phyloP scores from a whole-genome alignment of 2,797 vertebrate genomes.

The Mycteria americana region DNA sequence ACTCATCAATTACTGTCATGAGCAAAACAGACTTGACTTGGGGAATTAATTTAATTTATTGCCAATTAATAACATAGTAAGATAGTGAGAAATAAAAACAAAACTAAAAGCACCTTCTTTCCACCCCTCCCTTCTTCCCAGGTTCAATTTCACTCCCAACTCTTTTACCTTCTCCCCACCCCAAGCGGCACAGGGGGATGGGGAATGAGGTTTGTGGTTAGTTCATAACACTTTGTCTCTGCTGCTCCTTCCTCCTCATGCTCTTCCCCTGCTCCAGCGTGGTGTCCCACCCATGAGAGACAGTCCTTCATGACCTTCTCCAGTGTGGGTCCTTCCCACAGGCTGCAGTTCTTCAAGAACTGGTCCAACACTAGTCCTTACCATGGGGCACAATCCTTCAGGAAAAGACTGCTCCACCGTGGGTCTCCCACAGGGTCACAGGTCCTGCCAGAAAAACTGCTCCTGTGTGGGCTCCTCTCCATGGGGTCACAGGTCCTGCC shows the following conservation, averaged over 20 bases:
- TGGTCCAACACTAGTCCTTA: neutral
- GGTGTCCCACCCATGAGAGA: too few species aligned
- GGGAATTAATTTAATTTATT: neutral
- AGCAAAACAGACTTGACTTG: neutral
- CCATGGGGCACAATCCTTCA: neutral
- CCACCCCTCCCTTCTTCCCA: neutral
- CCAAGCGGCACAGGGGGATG: neutral
- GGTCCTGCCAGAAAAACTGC: neutral
- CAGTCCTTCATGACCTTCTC: neutral
- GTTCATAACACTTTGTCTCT: neutral
- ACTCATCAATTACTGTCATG: neutral
- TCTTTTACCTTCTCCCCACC: too few species aligned
- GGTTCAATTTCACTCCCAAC: neutral
- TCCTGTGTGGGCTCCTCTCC: neutral
- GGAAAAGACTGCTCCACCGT: neutral
- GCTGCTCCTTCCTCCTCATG: neutral
- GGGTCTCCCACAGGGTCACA: neutral
- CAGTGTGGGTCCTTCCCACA: neutral
- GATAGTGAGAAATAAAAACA: neutral
- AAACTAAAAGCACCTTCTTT: neutral
- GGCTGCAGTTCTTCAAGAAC: neutral
- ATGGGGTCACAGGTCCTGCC: neutral
- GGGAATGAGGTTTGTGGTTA: neutral
- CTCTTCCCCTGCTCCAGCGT: neutral
- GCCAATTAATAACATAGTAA: neutral